Evolutionary conservation across 2,888 invertebrate species (phyloP), one percentile per base, ranked within the genome.

Genomic region (Ctena decussata): DNA sequence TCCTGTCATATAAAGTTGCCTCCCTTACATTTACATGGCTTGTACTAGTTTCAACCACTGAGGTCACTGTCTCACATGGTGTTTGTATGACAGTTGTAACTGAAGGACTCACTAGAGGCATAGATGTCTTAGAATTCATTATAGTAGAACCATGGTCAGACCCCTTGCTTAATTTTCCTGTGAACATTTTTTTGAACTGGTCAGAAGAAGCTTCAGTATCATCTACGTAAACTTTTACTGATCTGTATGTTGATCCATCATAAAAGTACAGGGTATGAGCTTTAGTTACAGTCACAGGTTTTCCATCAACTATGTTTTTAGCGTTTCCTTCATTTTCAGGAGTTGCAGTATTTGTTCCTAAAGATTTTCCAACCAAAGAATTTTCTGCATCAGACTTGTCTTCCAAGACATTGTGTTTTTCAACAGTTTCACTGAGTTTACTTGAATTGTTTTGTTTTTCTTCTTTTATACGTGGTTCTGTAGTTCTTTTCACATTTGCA

Each of bases 151-250:
- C 30, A 24, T 60, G 6, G 5, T 30, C 60, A 21, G 24, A n/a
- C 35, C 35, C 32, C 15, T 35, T 32, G 35, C 21, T 65, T 35
- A 65, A 32, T 15, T 32, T 35, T 18, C 35, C 35, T 69, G 18
- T 69, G 69, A 86, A 75, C 86, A 86, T 83, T 27, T 57, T 53
- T 24, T 85, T 77, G 12, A 87, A 70, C n/a, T 85, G 77, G 37
- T 80, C 39, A 5, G 87, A 87, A 24, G 87, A 85, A 27, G 85
- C 82, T 32, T 82, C 71, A 24, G 82, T 80, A 75, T 82, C 80
- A 44, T 88, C 88, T 30, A 88, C 77, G 69, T 85, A 85, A 44
- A 88, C 85, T 41, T 77, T 78, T 5, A 88, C 71, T 32, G 88
- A 84, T 75, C 85, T 83, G 24, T 80, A 88, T 30, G 65, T 72